These are phyloP conservation scores for Nothura maculosa DNA, from an alignment of 2,797 vertebrate genomes.

Conservation along the genomic window DNA sequence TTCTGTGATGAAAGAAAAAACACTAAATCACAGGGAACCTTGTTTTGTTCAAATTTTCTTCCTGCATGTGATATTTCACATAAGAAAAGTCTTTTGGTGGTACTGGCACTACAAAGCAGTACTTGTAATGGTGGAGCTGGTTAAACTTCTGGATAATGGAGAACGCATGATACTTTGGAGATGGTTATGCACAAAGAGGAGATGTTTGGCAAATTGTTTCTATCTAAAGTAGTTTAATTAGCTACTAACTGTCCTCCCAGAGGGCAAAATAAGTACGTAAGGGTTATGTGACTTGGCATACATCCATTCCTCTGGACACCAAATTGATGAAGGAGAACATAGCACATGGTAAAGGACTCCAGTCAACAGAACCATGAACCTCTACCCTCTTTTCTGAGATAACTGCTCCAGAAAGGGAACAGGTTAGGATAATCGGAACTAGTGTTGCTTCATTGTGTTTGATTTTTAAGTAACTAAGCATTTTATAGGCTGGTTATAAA, in stretches of 20 bases:
- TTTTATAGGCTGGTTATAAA: neutral
- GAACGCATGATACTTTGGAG: neutral
- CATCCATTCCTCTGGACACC: fast-evolving
- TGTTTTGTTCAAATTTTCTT: conserved; percentile 25
- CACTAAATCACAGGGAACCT: conserved; percentile 1
- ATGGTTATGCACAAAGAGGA: neutral
- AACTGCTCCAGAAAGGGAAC: too few relatives aligned
- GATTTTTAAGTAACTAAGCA: too few relatives aligned
- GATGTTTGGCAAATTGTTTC: neutral
- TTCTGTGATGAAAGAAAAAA: neutral
- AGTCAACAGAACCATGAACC: neutral
- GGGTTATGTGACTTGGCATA: neutral
- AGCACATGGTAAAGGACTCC: neutral
- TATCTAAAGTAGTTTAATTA: neutral
- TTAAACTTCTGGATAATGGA: neutral
- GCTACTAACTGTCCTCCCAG: neutral
- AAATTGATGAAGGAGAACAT: neutral
- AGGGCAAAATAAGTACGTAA: neutral
- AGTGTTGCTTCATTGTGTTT: too few relatives aligned
- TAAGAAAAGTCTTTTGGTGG: neutral
- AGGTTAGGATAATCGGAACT: too few relatives aligned
- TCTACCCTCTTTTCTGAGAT: too few relatives aligned
- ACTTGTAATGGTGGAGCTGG: neutral
- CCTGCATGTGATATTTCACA: neutral
- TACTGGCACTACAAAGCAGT: neutral